Evolutionary conservation across 2,113 vertebrate genomes (phyloP).

Genomic region (Mobula hypostoma): DNA sequence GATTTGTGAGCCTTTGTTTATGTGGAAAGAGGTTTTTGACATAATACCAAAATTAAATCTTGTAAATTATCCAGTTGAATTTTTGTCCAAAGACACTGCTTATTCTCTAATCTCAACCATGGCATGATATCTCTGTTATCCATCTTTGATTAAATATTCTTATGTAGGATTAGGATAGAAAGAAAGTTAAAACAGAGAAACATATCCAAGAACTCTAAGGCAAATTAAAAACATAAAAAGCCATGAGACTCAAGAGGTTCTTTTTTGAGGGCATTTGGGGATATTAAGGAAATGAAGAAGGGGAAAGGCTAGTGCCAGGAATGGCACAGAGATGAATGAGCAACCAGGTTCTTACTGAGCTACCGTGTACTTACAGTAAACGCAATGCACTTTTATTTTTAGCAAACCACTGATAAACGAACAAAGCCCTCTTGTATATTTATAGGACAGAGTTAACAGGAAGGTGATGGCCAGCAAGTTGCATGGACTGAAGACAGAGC

Average conservation of each 20-base stretch:
- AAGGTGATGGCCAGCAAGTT: conserved; percentile 60
- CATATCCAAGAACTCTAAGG: too few relatives aligned
- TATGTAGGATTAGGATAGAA: background rate
- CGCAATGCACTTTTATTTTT: background rate
- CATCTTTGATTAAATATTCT: background rate
- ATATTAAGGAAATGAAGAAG: too few relatives aligned
- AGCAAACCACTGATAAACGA: background rate
- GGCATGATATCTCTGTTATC: background rate
- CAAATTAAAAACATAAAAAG: background rate
- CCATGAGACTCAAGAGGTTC: too few relatives aligned
- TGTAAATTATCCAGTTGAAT: background rate
- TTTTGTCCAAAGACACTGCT: background rate
- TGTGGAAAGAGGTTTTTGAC: background rate
- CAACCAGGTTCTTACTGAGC: too few relatives aligned
- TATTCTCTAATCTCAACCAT: background rate
- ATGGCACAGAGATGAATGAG: too few relatives aligned
- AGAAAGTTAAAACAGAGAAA: background rate
- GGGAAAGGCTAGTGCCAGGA: too few relatives aligned
- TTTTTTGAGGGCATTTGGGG: too few relatives aligned
- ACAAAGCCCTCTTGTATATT: background rate
- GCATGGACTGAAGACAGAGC: conserved; percentile 73
- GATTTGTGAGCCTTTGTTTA: background rate
- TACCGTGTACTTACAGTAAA: too few relatives aligned
- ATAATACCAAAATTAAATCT: background rate
- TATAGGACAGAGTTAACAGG: conserved; percentile 50